Evolutionary conservation across 2,113 vertebrate species (phyloP).

Genomic region (Tragelaphus strepsiceros): DNA sequence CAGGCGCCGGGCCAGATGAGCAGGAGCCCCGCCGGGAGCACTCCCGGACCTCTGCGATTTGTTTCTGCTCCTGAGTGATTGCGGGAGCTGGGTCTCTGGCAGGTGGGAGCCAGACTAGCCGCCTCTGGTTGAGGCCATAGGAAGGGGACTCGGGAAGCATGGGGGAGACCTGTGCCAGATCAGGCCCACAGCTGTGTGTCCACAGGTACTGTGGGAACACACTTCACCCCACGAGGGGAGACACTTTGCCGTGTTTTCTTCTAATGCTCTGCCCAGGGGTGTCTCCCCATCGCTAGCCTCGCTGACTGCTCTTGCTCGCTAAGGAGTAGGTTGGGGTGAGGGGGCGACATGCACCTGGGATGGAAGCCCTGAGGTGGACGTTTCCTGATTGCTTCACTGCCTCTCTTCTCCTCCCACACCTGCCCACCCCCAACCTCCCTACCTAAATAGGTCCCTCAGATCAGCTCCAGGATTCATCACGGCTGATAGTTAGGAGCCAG

Average conservation of each 20-base stretch:
- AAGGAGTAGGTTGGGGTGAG: no score
- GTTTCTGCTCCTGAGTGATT: not conserved
- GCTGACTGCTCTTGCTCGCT: not conserved
- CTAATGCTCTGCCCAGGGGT: not conserved
- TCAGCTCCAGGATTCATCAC: not conserved
- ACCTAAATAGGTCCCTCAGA: not conserved
- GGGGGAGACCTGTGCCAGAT: accelerated
- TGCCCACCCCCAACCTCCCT: not conserved
- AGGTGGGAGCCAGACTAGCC: not conserved
- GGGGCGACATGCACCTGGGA: not conserved
- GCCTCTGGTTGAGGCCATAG: accelerated
- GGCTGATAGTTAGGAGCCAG: not conserved
- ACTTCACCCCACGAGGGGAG: not conserved
- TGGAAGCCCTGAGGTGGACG: not conserved
- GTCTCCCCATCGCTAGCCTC: not conserved
- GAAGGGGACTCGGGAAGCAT: not conserved
- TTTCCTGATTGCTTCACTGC: accelerated
- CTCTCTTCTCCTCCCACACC: no score
- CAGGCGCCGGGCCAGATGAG: accelerated
- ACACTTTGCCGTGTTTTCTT: not conserved
- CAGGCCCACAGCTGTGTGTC: not conserved
- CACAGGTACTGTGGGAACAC: not conserved
- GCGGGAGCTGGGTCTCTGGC: not conserved
- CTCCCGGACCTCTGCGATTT: accelerated
- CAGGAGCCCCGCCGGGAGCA: not conserved